Conservation (phyloP, 2,888 invertebrate species). For the Tipula confusa region DNA sequence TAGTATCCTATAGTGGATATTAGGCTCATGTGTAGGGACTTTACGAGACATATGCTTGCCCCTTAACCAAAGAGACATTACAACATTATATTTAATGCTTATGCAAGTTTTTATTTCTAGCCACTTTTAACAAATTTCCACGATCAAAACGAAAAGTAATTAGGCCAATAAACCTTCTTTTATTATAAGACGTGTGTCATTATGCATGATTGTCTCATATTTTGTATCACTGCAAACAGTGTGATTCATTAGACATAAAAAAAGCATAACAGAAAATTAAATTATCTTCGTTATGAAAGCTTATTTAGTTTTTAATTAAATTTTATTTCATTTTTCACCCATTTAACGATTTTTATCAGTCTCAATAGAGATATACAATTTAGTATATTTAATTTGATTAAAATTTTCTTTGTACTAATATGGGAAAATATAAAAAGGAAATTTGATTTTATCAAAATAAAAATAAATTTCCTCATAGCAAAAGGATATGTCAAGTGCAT, state of each 20-base stretch:
- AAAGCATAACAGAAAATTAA: background rate
- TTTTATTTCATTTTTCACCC: constrained; percentile 6
- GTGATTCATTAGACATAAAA: background rate
- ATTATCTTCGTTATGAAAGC: background rate
- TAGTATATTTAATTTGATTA: background rate
- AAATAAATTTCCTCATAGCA: background rate
- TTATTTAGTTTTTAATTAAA: background rate
- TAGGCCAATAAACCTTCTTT: background rate
- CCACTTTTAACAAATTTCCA: too few species aligned
- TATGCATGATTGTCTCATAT: background rate
- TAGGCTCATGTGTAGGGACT: too few species aligned
- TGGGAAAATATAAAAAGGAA: background rate
- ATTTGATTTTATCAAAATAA: background rate
- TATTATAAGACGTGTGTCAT: background rate
- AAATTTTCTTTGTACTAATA: background rate
- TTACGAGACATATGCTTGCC: too few species aligned
- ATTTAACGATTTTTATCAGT: background rate
- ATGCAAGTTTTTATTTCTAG: too few species aligned
- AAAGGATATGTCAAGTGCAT: background rate
- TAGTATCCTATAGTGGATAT: too few species aligned
- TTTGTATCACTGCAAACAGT: background rate
- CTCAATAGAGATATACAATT: background rate
- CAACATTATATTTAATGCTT: too few species aligned
- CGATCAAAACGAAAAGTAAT: too few species aligned
- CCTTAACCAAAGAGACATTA: too few species aligned